Evolutionary conservation across 2,888 invertebrate species (phyloP).

Genomic region (Lepas anatifera): DNA sequence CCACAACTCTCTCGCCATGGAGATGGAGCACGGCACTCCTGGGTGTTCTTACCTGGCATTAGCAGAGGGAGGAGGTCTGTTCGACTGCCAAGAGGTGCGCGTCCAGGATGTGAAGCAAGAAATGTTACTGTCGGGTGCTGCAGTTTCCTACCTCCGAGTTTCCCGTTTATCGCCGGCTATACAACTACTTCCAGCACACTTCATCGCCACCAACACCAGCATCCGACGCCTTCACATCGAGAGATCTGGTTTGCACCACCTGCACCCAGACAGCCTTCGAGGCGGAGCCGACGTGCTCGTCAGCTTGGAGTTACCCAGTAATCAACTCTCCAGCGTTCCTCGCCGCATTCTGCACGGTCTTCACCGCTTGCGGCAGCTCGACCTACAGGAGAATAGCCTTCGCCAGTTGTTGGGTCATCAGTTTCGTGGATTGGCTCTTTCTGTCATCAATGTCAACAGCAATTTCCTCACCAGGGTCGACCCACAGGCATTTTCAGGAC

Average conservation of each 20-base stretch:
- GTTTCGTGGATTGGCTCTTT: slow-evolving; percentile 69
- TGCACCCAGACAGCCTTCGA: slow-evolving; percentile 29
- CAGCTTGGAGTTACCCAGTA: slow-evolving; percentile 33
- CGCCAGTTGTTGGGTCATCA: slow-evolving; percentile 70
- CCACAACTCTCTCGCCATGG: no score
- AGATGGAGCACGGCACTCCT: slow-evolving; percentile 7
- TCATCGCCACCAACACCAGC: background rate
- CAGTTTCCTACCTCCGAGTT: background rate
- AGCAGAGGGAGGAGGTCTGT: background rate
- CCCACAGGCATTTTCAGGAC: slow-evolving; percentile 67
- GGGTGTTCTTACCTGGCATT: background rate
- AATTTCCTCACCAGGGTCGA: slow-evolving; percentile 67
- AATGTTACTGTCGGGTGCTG: background rate
- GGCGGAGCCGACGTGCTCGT: slow-evolving; percentile 32
- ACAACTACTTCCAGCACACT: background rate
- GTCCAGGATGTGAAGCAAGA: background rate
- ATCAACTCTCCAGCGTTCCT: slow-evolving; percentile 32
- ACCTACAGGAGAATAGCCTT: slow-evolving; percentile 73
- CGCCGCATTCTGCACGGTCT: slow-evolving; percentile 38
- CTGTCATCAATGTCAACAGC: slow-evolving; percentile 63
- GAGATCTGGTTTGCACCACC: slow-evolving; percentile 53
- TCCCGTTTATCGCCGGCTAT: background rate
- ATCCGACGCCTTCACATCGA: slow-evolving; percentile 36
- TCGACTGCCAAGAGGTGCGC: background rate
- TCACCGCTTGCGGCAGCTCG: slow-evolving; percentile 58